Base-by-base conservation (phyloP, 2,888 invertebrate species). In the Melanotus villosus region DNA sequence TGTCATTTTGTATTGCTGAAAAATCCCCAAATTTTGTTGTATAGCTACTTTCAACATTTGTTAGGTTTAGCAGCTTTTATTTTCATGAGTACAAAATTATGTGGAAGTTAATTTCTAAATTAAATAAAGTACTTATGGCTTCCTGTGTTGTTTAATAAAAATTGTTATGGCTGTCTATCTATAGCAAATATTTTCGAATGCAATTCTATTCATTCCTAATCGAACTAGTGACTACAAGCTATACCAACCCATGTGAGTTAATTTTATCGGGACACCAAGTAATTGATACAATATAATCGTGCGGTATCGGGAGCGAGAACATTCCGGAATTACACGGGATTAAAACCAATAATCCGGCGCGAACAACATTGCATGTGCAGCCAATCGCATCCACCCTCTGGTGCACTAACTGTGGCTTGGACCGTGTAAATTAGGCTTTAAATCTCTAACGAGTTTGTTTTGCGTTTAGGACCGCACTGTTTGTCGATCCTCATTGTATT, bases 261-360 rank as follows among this genome's bases (percentile, higher is more conserved):
- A 75, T 76, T 75, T 73, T 70, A 73, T 75, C 70, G 68, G 68
- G 58, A 70, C 72, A 60, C 70, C 75, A 72, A 76, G 74, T 75
- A 76, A 76, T 76, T 75, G 76, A 76, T 76, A 76, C 74, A 75
- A 75, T 73, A 76, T 76, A 75, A 76, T 76, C 73, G 75, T 50
- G 73, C 73, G 71, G 75, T 71, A 73, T 75, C 71, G 75, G 70
- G 70, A 74, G 72, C 74, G 73, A 74, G 75, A 75, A 74, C 72
- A 73, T 66, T 71, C 71, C 70, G 73, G 75, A 74, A 75, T 75
- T 75, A 75, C 75, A 75, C 41, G 59, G 73, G 76, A 75, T 76
- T 73, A 74, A 76, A 76, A 76, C 76, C 73, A 75, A 74, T 76
- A 76, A 76, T 76, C 76, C 73, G 73, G 71, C 70, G 76, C 72